A percentile compares a stretch with the other conserved stretches of the same genome.
phyloP scores from a whole-genome alignment of 2,888 invertebrate species.

The Itoplectis maculator region DNA sequence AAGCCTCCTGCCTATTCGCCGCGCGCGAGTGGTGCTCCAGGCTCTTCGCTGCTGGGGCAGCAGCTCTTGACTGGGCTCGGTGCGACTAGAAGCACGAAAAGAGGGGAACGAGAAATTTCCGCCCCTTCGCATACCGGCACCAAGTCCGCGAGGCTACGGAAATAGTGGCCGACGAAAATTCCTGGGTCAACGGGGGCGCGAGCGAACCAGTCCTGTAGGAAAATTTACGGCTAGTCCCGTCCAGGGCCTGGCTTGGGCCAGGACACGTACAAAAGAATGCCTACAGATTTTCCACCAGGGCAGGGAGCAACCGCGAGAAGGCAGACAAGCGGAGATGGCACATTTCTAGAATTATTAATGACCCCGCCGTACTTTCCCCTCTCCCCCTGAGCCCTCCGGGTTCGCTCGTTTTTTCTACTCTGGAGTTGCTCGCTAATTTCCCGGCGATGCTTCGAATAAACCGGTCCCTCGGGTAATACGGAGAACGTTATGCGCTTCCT shows the following conservation, averaged over 20 bases:
- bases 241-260: too few relatives aligned
- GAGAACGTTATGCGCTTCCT: not conserved
- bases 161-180: conserved; percentile 42
- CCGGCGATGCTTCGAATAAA: conserved; percentile 34
- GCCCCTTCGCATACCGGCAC: not conserved
- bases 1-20: conserved; percentile 12
- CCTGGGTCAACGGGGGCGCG: conserved; percentile 2
- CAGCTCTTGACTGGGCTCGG: not conserved
- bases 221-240: too few relatives aligned
- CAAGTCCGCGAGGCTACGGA: conserved; percentile 4
- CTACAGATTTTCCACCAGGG: too few relatives aligned
- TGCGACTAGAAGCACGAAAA: conserved; percentile 20
- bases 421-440: conserved; percentile 25
- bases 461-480: conserved; percentile 26
- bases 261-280: too few relatives aligned
- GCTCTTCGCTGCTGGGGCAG: not conserved
- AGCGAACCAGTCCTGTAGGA: too few relatives aligned
- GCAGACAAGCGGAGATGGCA: not conserved
- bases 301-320: not conserved
- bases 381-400: too few relatives aligned
- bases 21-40: not conserved
- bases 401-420: too few relatives aligned
- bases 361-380: conserved; percentile 13
- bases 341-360: conserved; percentile 52
- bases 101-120: conserved; percentile 42